phyloP scores from a whole-genome alignment of 2,888 invertebrate species.

The Clunio marinus region DNA sequence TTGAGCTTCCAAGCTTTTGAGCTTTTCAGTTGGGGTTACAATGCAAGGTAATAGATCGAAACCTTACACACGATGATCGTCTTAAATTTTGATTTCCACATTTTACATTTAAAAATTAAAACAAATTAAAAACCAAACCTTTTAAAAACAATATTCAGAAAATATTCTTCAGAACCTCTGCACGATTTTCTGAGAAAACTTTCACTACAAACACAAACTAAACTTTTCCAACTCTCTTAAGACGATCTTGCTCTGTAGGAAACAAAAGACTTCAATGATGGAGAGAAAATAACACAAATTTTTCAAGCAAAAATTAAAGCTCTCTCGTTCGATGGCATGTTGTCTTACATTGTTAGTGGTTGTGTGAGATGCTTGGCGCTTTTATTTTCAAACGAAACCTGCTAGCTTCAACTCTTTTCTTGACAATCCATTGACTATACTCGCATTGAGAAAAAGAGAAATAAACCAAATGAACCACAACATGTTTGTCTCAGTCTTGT shows the following conservation, averaged over 20 bases:
- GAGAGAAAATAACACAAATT: conserved; percentile 1
- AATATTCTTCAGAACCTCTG: too few relatives aligned
- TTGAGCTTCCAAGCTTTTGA: background rate
- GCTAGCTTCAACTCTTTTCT: conserved; percentile 1
- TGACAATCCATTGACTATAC: background rate
- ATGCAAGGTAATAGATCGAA: background rate
- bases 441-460: conserved; percentile 22
- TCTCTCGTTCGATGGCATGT: background rate
- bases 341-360: background rate
- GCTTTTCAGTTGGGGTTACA: conserved; percentile 8
- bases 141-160: too few relatives aligned
- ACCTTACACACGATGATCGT: background rate
- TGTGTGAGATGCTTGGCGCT: too few relatives aligned
- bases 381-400: background rate
- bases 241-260: background rate
- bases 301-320: background rate
- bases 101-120: too few relatives aligned
- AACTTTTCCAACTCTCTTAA: background rate
- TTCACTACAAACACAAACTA: conserved; percentile 2
- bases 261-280: conserved; percentile 25
- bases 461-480: conserved; percentile 32
- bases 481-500: conserved; percentile 19
- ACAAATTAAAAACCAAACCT: too few relatives aligned
- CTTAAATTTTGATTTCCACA: background rate
- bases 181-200: conserved; percentile 15